phyloP scores from a whole-genome alignment of 1,140 invertebrate genomes.

The Arctopsyche grandis region DNA sequence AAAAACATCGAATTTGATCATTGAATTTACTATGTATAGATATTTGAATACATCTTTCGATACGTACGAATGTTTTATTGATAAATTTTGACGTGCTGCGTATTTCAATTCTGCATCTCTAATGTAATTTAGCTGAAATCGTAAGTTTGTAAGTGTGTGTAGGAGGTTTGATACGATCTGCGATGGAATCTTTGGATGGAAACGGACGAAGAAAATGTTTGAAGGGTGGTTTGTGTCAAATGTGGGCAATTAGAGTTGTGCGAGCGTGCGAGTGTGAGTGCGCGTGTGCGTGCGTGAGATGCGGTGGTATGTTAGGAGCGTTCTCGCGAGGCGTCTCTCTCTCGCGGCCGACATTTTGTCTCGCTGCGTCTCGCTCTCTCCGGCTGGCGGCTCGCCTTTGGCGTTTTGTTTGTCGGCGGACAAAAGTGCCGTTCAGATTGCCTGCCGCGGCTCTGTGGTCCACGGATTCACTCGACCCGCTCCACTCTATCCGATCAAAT shows the following conservation, averaged over 20 bases:
- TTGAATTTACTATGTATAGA: too few species aligned
- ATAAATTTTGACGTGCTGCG: too few species aligned
- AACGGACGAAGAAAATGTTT: too few species aligned
- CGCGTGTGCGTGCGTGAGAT: not conserved
- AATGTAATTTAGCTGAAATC: too few species aligned
- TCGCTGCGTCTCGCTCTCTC: not conserved
- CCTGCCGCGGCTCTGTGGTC: not conserved
- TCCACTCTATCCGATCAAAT: not conserved
- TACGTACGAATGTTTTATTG: too few species aligned
- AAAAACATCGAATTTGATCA: too few species aligned
- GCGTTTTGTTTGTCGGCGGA: slow-evolving; percentile 22
- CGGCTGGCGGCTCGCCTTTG: slow-evolving; percentile 11
- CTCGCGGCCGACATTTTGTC: not conserved
- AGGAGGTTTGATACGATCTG: too few species aligned
- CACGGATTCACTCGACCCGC: not conserved
- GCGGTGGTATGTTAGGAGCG: not conserved
- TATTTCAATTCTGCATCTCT: too few species aligned
- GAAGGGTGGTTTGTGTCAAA: slow-evolving; percentile 1
- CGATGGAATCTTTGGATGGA: too few species aligned
- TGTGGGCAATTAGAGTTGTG: slow-evolving; percentile 1
- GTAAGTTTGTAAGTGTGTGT: too few species aligned
- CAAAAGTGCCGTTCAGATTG: slow-evolving; percentile 29
- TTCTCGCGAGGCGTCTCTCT: not conserved
- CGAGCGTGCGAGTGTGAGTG: too few species aligned
- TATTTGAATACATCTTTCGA: too few species aligned